phyloP scores from a whole-genome alignment of 2,888 invertebrate genomes.

The Aleiodes alternator region DNA sequence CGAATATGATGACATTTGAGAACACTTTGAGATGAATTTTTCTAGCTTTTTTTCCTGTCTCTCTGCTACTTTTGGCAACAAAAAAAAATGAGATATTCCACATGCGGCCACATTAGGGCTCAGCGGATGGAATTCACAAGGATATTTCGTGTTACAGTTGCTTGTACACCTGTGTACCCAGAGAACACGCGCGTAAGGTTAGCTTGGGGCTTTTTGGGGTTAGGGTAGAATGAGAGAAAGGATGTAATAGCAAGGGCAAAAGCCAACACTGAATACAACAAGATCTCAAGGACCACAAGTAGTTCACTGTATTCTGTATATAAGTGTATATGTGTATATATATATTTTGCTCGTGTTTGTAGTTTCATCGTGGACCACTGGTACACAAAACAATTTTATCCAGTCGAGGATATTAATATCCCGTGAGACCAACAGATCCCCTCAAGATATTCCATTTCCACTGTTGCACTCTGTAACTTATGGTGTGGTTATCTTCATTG shows the following conservation, averaged over 20 bases:
- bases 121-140: slow-evolving; percentile 40
- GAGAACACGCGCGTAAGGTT: background rate
- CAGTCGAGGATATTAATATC: slow-evolving; percentile 35
- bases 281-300: slow-evolving; percentile 39
- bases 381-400: slow-evolving; percentile 36
- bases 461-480: slow-evolving; percentile 24
- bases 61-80: background rate
- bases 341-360: background rate
- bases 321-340: slow-evolving; percentile 1
- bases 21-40: slow-evolving; percentile 37
- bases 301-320: slow-evolving; percentile 25
- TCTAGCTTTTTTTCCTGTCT: slow-evolving; percentile 16
- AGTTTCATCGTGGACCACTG: slow-evolving; percentile 18
- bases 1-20: slow-evolving; percentile 1
- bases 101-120: slow-evolving; percentile 31
- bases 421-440: slow-evolving; percentile 27
- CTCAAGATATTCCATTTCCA: slow-evolving; percentile 29
- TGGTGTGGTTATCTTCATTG: slow-evolving; percentile 10
- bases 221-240: slow-evolving; percentile 13
- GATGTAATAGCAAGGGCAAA: slow-evolving; percentile 18
- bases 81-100: slow-evolving; percentile 39
- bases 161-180: slow-evolving; percentile 22
- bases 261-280: slow-evolving; percentile 25
- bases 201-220: slow-evolving; percentile 21
- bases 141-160: slow-evolving; percentile 41